Conservation (phyloP, 2,888 invertebrate species). For the Amphiduros pacificus region DNA sequence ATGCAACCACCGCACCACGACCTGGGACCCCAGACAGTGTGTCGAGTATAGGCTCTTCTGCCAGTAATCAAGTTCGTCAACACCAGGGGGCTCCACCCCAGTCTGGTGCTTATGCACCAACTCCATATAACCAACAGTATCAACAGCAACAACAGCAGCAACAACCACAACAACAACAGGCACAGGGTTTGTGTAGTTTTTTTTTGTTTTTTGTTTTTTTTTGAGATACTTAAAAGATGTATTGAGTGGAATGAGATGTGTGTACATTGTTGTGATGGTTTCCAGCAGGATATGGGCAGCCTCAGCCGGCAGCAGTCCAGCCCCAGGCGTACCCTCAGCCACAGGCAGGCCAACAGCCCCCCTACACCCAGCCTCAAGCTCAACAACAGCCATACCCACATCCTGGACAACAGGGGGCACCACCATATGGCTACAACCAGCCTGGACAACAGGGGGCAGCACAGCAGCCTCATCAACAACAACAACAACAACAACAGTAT, state of each 20-base stretch:
- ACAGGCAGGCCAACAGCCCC: not conserved
- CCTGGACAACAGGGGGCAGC: not conserved
- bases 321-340: slow-evolving; percentile 1
- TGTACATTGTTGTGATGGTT: too few species aligned
- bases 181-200: too few species aligned
- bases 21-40: slow-evolving; percentile 53
- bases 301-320: slow-evolving; percentile 3
- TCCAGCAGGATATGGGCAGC: not conserved
- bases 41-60: slow-evolving; percentile 34
- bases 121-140: slow-evolving; percentile 1
- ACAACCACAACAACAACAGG: slow-evolving; percentile 3
- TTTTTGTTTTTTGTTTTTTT: too few species aligned
- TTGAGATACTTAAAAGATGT: too few species aligned
- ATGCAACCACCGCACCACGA: slow-evolving; percentile 5
- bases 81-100: not conserved
- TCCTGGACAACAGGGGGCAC: not conserved
- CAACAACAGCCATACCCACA: not conserved
- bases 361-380: not conserved
- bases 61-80: not conserved
- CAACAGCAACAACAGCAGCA: not conserved
- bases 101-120: not conserved
- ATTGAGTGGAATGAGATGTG: too few species aligned
- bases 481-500: slow-evolving; percentile 3
- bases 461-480: slow-evolving; percentile 1
- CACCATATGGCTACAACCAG: not conserved